Evolutionary conservation across 1,140 invertebrate species (phyloP), one percentile per base, ranked within the genome.

Genomic region (Coelopa frigida): DNA sequence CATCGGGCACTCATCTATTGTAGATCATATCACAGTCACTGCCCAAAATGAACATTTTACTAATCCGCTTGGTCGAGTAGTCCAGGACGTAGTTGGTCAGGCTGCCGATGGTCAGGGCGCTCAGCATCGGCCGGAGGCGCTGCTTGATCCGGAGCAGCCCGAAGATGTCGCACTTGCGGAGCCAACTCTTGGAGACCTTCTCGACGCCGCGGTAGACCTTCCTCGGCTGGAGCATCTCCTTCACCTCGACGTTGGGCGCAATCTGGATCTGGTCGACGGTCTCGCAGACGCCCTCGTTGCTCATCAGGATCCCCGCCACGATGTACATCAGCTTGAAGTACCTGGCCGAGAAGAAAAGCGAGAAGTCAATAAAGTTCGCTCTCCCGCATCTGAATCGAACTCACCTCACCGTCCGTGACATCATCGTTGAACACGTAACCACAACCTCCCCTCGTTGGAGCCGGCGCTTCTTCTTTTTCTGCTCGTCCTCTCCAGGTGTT

Each of bases 11-110:
- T 22, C 24, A 24, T 20, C 42, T 59, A 61, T 66, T 66, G 48
- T 66, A 66, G 48, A 66, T 66, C 51, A 66, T 41, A 66, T 66
- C 62, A 66, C 62, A 66, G 58, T 66, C 62, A 50, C 56, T 66
- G 38, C 57, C 59, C 8, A 66, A 41, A 22, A 64, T 52, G 48
- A 66, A 54, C 48, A 59, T 60, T 23, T 51, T 54, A 53, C 55
- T 59, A 22, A 66, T 55, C 14, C 56, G 59, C 38, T 57, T 59
- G 27, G 62, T 56, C n/a, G 64, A 52, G 26, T 44, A 56, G 15
- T 59, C 56, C 18, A 66, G 36, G 2, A 66, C 11, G 11, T 54
- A 59, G 36, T 66, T 66, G 42, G 62, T 61, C 35, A 66, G 62
- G 15, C 62, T 61, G 62, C 62, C 65, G 1, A 66, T 38, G 7